Evolutionary conservation across 1,140 invertebrate species (phyloP).

Genomic region (Venustaconcha ellipsiformis): DNA sequence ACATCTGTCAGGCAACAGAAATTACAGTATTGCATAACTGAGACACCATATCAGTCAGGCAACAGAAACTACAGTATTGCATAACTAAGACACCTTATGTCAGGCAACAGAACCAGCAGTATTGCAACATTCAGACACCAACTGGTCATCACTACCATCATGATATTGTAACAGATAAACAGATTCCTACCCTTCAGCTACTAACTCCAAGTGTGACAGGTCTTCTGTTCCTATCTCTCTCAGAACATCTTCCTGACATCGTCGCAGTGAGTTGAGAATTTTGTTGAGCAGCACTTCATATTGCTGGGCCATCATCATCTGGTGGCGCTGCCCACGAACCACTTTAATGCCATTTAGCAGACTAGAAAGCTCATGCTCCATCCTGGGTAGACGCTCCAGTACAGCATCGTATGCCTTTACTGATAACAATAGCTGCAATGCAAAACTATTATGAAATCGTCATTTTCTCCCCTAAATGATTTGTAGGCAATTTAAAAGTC

Average conservation of each 20-base stretch:
- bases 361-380: slow-evolving; percentile 50
- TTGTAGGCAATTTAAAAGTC: no score
- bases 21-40: no score
- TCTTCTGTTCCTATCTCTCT: slow-evolving; percentile 35
- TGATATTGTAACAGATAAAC: not conserved
- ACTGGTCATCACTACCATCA: no score
- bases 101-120: no score
- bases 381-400: slow-evolving; percentile 43
- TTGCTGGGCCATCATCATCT: slow-evolving; percentile 57
- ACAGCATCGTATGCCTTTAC: slow-evolving; percentile 47
- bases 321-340: slow-evolving; percentile 40
- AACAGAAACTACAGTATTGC: no score
- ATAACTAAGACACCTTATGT: no score
- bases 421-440: slow-evolving; percentile 37
- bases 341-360: slow-evolving; percentile 51
- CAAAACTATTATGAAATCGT: no score
- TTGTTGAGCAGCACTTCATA: slow-evolving; percentile 61
- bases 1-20: no score
- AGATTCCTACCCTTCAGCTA: slow-evolving; percentile 56
- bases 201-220: slow-evolving; percentile 53
- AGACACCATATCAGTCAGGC: no score
- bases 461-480: no score
- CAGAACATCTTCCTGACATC: slow-evolving; percentile 44
- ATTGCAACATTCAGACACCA: no score
- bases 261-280: slow-evolving; percentile 53